Base-by-base conservation (phyloP, 2,888 invertebrate species). In the Molanna angustata region DNA sequence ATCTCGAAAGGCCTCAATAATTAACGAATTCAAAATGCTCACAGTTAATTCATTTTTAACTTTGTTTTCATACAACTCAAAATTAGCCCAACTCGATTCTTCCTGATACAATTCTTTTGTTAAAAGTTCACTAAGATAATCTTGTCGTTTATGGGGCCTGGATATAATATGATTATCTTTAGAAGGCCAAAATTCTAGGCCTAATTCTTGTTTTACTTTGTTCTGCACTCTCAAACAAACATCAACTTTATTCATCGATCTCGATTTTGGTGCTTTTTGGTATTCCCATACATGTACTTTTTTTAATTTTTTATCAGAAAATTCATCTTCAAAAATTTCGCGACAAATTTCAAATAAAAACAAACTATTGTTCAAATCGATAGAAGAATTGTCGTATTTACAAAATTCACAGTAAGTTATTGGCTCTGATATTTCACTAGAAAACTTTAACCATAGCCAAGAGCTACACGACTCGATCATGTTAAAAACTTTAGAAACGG, bases 261-360 rank as follows among this genome's bases (percentile, higher is more conserved):
- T 40, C 16, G 37, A 39, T 27, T 40, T 40, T 14, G 21, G 14
- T 16, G 11, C n/a, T 16, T 50, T 54, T 32, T 46, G 41, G 14
- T 51, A 53, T 14, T 56, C 55, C 58, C 58, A 58, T 4, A 37
- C 40, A 18, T 37, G 21, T 3, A 16, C 4, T 11, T 37, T 7
- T 47, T 32, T 48, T 13, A 31, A 20, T 4, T 32, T 42, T 1
- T 19, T 14, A 20, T 48, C 39, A 18, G 42, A 22, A 20, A 46
- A 54, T 21, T 58, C 56, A 9, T 37, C 32, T 21, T 39, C 40
- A 22, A 56, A 58, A 2, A 41, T 50, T 41, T 58, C 58, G n/a
- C 39, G 46, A 32, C 58, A 58, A 11, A 58, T 21, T 47, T 58
- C 58, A 41, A 56, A 56, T 9, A 58, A n/a, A 37, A 53, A 58